Percentiles rank a stretch among this genome's conserved stretches.
These are phyloP conservation scores for Eustalomyia histrio DNA, from an alignment of 2,888 invertebrate genomes.

Conservation along the genomic window DNA sequence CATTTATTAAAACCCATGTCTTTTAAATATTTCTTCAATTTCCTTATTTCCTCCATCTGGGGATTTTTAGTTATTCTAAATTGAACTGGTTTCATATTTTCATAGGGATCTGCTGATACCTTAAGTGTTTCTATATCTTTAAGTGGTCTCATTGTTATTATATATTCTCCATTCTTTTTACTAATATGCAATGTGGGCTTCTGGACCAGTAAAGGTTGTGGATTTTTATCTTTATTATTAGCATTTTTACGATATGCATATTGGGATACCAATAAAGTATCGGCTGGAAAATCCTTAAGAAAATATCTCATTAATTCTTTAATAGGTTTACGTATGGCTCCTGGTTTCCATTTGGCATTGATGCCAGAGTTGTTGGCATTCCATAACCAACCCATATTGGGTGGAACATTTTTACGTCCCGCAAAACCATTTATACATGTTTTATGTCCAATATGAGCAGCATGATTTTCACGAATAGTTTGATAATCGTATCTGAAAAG, in stretches of 20 bases:
- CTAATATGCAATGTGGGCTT: constrained; percentile 84
- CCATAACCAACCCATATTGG: constrained; percentile 86
- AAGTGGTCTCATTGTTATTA: constrained; percentile 84
- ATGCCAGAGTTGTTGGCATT: constrained; percentile 73
- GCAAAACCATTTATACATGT: constrained; percentile 81
- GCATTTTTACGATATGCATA: constrained; percentile 70
- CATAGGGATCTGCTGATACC: constrained; percentile 84
- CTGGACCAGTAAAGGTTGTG: constrained; percentile 68
- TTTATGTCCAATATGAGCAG: constrained; percentile 81
- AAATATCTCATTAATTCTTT: constrained; percentile 77
- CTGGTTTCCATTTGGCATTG: constrained; percentile 76
- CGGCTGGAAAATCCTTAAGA: constrained; percentile 75
- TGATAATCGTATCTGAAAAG: constrained; percentile 68
- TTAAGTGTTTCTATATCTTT: constrained; percentile 82
- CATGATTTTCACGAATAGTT: constrained; percentile 70
- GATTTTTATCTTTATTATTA: constrained; percentile 76
- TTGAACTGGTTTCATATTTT: constrained; percentile 84
- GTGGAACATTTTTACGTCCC: constrained; percentile 82
- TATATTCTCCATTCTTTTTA: constrained; percentile 84
- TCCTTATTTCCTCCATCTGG: constrained; percentile 79
- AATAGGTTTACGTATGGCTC: constrained; percentile 76
- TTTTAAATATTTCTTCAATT: constrained; percentile 81
- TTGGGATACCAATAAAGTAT: constrained; percentile 73
- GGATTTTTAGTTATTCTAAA: constrained; percentile 85
- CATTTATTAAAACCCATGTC: constrained; percentile 82